Evolutionary conservation across 2,888 invertebrate genomes (phyloP), one percentile per base, ranked within the genome.

Genomic region (Opisthograptis luteolata): DNA sequence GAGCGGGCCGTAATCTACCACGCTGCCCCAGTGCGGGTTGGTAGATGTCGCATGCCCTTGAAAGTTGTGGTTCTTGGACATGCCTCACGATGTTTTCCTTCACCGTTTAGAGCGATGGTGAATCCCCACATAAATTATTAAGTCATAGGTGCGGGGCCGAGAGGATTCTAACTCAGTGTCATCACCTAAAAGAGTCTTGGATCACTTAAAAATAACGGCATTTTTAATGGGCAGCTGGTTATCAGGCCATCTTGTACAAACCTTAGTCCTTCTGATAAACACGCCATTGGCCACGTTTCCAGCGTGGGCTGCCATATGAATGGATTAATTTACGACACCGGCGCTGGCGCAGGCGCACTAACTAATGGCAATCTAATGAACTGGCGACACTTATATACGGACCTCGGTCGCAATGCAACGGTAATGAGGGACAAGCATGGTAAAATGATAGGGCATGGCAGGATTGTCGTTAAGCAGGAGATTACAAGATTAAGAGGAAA

Each of bases 311-410:
- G 67, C 62, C 63, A 56, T 68, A 81, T 79, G 83, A 85, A 84
- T 79, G 63, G 64, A 62, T 70, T 79, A 80, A 84, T 83, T 83
- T 83, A 80, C 77, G 72, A 72, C 69, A 64, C 66, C 72, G 25
- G 32, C 9, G 24, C 59, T 77, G 72, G 71, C 69, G 64, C 66
- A 71, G 25, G 32, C 9, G 24, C 59, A 48, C 73, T 84, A 84
- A 87, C 76, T 85, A 84, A 87, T 84, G 77, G 63, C 45, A 66
- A 71, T 74, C 83, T 85, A 87, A 87, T 84, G 84, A 85, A 84
- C 81, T 69, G 77, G 76, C 75, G 84, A 87, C 85, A 73, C 66
- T 62, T 74, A 71, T 62, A 71, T 68, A 74, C 64, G 59, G 52
- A 24, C 52, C 55, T 50, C 45, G 65, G 47, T 56, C 60, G 32